phyloP scores from a whole-genome alignment of 2,797 vertebrate genomes.

The Masticophis lateralis region DNA sequence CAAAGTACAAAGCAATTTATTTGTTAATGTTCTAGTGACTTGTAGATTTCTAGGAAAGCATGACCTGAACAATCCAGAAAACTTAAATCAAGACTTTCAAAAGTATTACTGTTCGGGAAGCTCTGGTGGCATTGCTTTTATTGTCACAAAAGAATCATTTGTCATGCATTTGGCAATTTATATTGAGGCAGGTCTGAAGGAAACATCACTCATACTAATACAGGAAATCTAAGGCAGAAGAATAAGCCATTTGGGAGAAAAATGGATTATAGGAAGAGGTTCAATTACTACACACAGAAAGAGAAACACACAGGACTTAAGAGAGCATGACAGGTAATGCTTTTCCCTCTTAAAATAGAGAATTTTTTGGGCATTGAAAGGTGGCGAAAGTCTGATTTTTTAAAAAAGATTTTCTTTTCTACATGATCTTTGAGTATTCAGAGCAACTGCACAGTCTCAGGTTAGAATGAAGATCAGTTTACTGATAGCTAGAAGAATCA shows the following conservation, averaged over 20 bases:
- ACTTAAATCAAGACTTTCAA: background rate
- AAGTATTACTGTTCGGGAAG: background rate
- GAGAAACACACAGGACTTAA: background rate
- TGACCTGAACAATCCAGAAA: background rate
- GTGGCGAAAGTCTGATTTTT: background rate
- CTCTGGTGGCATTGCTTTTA: background rate
- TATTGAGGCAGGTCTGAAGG: background rate
- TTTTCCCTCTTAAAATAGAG: background rate
- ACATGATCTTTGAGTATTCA: background rate
- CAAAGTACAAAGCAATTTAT: background rate
- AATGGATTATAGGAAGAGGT: background rate
- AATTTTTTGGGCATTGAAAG: background rate
- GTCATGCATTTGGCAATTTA: background rate
- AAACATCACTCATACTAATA: background rate
- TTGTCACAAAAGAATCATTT: background rate
- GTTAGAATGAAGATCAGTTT: background rate
- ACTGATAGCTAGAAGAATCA: background rate
- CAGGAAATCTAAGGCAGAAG: background rate
- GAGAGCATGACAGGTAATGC: background rate
- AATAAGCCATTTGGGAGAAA: background rate
- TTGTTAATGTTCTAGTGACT: background rate
- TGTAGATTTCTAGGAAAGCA: constrained; percentile 11
- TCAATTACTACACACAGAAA: background rate
- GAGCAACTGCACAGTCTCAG: background rate
- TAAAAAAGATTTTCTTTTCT: background rate